Evolutionary conservation across 2,888 invertebrate genomes (phyloP).

Genomic region (Lasioglossum oenotherae): DNA sequence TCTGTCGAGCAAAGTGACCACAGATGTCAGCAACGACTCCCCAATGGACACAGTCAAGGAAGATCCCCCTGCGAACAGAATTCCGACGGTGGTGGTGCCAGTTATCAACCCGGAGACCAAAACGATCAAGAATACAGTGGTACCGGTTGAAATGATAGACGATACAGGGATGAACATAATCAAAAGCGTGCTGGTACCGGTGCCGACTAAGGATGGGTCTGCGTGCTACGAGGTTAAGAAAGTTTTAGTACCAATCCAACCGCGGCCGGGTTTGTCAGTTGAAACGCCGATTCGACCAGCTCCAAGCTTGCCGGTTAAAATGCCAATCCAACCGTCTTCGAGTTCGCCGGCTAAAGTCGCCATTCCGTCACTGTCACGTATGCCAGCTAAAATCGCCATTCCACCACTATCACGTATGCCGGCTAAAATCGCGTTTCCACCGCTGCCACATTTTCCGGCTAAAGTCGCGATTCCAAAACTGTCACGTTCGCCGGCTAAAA

Average conservation of each 20-base stretch:
- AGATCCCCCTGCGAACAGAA: rapidly evolving
- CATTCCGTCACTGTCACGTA: too few relatives aligned
- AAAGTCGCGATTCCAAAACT: neutral
- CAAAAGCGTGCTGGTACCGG: conserved; percentile 31
- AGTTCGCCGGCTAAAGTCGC: neutral
- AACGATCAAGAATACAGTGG: neutral
- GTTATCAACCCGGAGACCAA: conserved; percentile 6
- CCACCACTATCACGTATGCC: too few relatives aligned
- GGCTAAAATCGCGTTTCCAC: neutral
- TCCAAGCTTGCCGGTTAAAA: neutral
- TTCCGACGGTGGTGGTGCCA: conserved; percentile 12
- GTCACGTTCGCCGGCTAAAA: neutral
- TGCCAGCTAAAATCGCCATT: neutral
- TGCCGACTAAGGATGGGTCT: neutral
- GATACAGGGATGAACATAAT: conserved; percentile 25
- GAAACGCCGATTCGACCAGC: neutral
- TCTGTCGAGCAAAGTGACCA: neutral
- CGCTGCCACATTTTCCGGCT: neutral
- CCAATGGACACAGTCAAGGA: neutral
- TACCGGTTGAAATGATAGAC: conserved; percentile 19
- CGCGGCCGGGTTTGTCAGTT: neutral
- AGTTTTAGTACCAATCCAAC: neutral
- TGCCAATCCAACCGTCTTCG: neutral
- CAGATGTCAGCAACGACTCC: neutral
- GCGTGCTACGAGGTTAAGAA: conserved; percentile 23